Conservation (phyloP, 2,113 vertebrate genomes). For the Varanus salvator region DNA sequence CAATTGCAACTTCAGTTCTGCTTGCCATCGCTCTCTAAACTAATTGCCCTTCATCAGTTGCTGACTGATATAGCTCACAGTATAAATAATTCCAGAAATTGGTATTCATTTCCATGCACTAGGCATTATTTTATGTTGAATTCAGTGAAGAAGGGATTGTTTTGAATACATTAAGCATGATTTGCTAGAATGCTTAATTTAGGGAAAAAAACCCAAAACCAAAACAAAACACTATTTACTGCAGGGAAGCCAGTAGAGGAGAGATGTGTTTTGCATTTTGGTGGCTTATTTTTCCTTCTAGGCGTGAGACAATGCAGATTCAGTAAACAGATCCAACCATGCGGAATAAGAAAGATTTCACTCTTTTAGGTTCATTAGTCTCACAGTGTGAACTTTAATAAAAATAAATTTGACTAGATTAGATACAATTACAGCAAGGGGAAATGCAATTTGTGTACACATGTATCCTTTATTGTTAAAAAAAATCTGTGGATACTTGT, state of each 20-base stretch:
- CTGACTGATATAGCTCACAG: not conserved
- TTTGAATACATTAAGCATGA: not conserved
- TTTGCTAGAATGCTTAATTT: slow-evolving; percentile 7
- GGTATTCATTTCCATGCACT: slow-evolving; percentile 19
- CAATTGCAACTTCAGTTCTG: not conserved
- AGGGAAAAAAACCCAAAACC: not conserved
- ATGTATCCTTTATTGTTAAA: slow-evolving; percentile 24
- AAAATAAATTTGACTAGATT: slow-evolving; percentile 55
- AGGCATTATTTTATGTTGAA: slow-evolving; percentile 29
- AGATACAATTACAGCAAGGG: slow-evolving; percentile 61
- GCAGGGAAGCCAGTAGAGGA: slow-evolving; percentile 14
- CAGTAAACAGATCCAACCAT: slow-evolving; percentile 8
- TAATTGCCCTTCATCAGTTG: slow-evolving; percentile 19
- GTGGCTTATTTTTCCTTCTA: slow-evolving; percentile 3
- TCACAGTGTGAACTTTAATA: slow-evolving; percentile 66
- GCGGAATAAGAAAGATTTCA: slow-evolving; percentile 49
- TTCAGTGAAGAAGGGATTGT: slow-evolving; percentile 2
- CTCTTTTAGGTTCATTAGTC: slow-evolving; percentile 63
- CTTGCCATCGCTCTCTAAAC: not conserved
- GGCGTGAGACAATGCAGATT: slow-evolving; percentile 37
- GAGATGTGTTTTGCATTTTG: slow-evolving; percentile 46
- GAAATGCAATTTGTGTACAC: slow-evolving; percentile 50
- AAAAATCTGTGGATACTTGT: slow-evolving; percentile 10
- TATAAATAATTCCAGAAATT: slow-evolving; percentile 38
- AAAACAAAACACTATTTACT: not conserved